A percentile compares a stretch with the other conserved stretches of the same genome.
phyloP scores from a whole-genome alignment of 2,888 invertebrate species.

The Piscicola geometra region DNA sequence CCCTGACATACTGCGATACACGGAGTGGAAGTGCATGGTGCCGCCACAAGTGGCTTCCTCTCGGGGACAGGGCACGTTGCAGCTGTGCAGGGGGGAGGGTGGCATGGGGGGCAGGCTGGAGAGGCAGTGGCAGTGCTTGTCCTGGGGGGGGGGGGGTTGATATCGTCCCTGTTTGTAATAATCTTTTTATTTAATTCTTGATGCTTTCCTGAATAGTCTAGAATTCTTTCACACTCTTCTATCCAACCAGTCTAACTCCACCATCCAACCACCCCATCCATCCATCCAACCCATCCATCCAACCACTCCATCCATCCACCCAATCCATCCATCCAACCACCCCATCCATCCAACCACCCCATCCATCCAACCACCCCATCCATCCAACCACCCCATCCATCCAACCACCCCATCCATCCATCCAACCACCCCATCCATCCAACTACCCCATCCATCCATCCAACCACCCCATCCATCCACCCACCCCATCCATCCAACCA shows the following conservation, averaged over 20 bases:
- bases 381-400: too few species aligned
- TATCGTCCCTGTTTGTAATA: too few species aligned
- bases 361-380: too few species aligned
- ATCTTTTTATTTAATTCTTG: too few species aligned
- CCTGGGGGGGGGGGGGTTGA: background rate
- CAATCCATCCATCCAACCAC: too few species aligned
- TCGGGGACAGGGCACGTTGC: background rate
- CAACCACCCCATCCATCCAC: too few species aligned
- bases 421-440: too few species aligned
- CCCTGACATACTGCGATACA: constrained; percentile 8
- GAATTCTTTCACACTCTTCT: background rate
- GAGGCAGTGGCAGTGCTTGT: background rate
- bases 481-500: too few species aligned
- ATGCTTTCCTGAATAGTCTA: too few species aligned
- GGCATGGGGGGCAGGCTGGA: background rate
- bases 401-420: too few species aligned
- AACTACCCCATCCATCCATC: too few species aligned
- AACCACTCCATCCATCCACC: background rate
- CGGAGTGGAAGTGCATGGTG: background rate
- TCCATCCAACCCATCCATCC: background rate
- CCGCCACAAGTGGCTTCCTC: background rate
- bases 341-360: too few species aligned
- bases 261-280: background rate
- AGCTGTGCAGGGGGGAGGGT: background rate
- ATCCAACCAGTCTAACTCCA: background rate